phyloP scores from a whole-genome alignment of 2,113 vertebrate genomes.

The Oreochromis spilurus region DNA sequence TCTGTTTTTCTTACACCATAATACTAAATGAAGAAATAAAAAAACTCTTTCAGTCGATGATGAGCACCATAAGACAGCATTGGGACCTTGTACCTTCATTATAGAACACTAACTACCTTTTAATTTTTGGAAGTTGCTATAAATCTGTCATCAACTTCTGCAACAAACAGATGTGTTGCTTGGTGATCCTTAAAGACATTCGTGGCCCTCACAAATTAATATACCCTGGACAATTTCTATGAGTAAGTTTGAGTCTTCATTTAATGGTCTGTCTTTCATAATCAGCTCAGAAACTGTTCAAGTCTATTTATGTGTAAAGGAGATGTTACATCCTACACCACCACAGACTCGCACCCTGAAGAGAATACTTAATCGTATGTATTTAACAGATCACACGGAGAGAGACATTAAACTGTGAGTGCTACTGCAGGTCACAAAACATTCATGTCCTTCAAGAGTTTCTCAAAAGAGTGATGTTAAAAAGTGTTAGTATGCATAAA shows the following conservation, averaged over 20 bases:
- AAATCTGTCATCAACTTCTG: not conserved
- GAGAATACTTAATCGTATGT: not conserved
- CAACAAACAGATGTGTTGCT: not conserved
- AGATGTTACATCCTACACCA: not conserved
- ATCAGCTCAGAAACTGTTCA: not conserved
- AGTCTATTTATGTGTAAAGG: conserved; percentile 12
- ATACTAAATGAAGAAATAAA: not conserved
- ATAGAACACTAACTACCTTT: not conserved
- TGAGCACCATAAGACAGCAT: not conserved
- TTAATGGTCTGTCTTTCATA: not conserved
- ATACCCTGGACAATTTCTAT: not conserved
- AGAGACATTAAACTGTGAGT: not conserved
- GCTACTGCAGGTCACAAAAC: not conserved
- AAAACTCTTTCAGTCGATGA: not conserved
- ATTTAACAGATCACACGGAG: not conserved
- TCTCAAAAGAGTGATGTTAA: not conserved
- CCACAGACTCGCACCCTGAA: not conserved
- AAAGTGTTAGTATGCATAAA: not conserved
- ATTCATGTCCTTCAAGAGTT: not conserved
- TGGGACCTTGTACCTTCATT: not conserved
- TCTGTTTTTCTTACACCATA: not conserved
- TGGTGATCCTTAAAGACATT: not conserved
- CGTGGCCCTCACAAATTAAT: not conserved
- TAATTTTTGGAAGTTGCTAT: not conserved
- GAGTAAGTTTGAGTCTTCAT: not conserved